A percentile compares a stretch with the other conserved stretches of the same genome.
These are phyloP conservation scores for Scortum barcoo DNA, from an alignment of 2,113 vertebrate genomes.

Conservation along the genomic window DNA sequence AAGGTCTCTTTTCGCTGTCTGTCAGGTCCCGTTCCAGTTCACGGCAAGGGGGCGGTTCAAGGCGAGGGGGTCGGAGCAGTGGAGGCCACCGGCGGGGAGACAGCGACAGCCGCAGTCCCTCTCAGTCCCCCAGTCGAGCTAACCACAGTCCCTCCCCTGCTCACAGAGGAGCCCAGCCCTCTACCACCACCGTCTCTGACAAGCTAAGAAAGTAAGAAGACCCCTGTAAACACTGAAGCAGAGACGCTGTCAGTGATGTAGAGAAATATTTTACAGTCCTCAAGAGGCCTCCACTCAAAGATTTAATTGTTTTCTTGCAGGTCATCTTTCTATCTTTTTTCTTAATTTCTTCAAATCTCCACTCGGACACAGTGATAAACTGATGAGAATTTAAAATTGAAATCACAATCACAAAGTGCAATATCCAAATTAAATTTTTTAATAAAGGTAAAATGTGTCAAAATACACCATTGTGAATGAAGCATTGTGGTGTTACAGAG, in stretches of 20 bases:
- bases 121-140: constrained; percentile 80
- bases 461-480: too few relatives aligned
- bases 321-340: too few relatives aligned
- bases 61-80: constrained; percentile 81
- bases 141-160: constrained; percentile 86
- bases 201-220: constrained; percentile 94
- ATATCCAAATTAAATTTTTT: too few relatives aligned
- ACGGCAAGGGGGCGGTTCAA: constrained; percentile 85
- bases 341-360: too few relatives aligned
- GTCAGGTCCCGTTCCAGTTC: constrained; percentile 87
- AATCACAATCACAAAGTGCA: too few relatives aligned
- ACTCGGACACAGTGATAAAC: too few relatives aligned
- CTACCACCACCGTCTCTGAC: constrained; percentile 84
- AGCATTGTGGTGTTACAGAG: too few relatives aligned
- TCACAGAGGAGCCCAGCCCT: constrained; percentile 83
- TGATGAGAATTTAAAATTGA: too few relatives aligned
- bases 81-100: constrained; percentile 81
- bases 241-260: too few relatives aligned
- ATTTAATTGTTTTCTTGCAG: too few relatives aligned
- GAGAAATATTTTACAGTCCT: not conserved
- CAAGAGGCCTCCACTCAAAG: too few relatives aligned
- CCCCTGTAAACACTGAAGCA: not conserved
- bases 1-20: not conserved
- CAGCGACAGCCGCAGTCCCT: constrained; percentile 87
- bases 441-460: too few relatives aligned